Percentiles rank a stretch among this genome's conserved stretches.
phyloP scores from a whole-genome alignment of 2,888 invertebrate genomes.

The Gortyna flavago region DNA sequence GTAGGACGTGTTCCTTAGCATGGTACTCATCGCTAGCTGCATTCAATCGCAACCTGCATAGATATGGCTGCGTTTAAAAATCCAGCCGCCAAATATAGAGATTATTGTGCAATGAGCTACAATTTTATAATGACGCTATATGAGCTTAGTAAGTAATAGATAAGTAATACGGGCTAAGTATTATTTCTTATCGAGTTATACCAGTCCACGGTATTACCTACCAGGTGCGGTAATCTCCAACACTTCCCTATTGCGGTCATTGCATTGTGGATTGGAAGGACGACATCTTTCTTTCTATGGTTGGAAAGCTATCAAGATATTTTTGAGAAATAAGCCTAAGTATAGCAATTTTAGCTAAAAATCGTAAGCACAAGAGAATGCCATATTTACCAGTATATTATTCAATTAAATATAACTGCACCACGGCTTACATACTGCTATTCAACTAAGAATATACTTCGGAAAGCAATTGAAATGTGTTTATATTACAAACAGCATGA shows the following conservation, averaged over 20 bases:
- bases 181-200: not conserved
- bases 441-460: not conserved
- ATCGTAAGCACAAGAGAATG: too few relatives aligned
- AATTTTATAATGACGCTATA: not conserved
- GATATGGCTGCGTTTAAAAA: too few relatives aligned
- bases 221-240: not conserved
- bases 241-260: not conserved
- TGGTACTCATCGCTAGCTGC: not conserved
- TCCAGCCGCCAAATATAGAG: not conserved
- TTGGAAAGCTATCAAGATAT: not conserved
- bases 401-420: constrained; percentile 3
- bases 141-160: not conserved
- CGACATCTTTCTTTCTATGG: not conserved
- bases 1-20: constrained; percentile 8
- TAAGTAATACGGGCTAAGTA: not conserved
- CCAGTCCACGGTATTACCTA: too few relatives aligned
- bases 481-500: constrained; percentile 26
- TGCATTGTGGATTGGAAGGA: not conserved
- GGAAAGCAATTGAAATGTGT: constrained; percentile 19
- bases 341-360: not conserved
- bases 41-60: not conserved
- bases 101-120: too few relatives aligned
- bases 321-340: not conserved
- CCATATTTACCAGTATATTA: not conserved
- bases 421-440: not conserved